Conservation (phyloP, 92 coral and sea anemone species). For the Porites lobata region DNA sequence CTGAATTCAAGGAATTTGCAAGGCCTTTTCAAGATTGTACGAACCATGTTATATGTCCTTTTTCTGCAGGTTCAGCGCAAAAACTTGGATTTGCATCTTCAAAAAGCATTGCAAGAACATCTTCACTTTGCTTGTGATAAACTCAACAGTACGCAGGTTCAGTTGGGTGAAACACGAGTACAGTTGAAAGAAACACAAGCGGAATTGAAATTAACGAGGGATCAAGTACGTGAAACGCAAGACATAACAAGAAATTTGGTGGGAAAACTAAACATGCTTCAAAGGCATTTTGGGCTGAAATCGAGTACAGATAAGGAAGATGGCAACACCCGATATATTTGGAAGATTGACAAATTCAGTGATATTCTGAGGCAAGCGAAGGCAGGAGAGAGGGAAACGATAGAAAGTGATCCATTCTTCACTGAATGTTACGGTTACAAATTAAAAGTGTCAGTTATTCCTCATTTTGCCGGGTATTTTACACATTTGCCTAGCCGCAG, state of each 20-base stretch:
- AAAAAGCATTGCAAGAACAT: neutral
- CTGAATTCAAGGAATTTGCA: no score
- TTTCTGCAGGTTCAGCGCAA: neutral
- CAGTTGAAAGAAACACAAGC: no score
- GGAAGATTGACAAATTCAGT: neutral
- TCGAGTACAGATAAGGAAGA: no score
- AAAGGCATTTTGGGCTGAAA: no score
- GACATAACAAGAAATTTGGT: no score
- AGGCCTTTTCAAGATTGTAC: no score
- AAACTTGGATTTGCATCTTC: neutral
- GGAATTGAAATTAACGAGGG: no score
- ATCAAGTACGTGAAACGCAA: no score
- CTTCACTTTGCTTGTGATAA: neutral
- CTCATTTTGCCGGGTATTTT: neutral
- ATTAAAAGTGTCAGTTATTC: neutral
- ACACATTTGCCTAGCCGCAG: no score
- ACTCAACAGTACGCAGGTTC: neutral
- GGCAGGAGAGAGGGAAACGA: neutral
- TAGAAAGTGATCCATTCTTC: constrained; percentile 3
- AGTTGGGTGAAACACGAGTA: neutral
- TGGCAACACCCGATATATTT: neutral
- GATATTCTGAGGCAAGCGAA: neutral
- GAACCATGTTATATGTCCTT: no score
- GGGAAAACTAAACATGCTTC: no score
- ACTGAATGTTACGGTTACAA: neutral